Conservation (phyloP, 2,888 invertebrate species). For the Rapana venosa region DNA sequence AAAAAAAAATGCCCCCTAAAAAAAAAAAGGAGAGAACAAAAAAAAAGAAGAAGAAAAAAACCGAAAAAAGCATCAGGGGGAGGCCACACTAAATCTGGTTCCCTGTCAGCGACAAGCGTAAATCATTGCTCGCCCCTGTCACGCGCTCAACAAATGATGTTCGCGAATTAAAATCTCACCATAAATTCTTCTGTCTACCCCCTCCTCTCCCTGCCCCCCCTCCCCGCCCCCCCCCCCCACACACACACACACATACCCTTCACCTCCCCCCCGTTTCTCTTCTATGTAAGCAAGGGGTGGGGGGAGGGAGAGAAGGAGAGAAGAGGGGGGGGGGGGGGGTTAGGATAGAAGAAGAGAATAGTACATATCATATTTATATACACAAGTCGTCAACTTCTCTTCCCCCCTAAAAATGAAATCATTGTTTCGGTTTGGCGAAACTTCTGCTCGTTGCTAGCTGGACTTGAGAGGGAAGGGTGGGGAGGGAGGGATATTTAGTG, state of each 20-base stretch:
- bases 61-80: background rate
- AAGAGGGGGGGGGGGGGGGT: background rate
- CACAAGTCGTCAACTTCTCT: no score
- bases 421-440: background rate
- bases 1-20: no score
- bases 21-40: no score
- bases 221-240: background rate
- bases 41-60: background rate
- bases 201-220: background rate
- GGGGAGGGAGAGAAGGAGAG: background rate
- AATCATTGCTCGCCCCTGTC: background rate
- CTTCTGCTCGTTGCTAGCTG: no score
- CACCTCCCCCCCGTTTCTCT: no score
- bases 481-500: conserved; percentile 3
- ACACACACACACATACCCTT: no score
- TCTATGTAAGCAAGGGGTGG: background rate
- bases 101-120: background rate
- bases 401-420: background rate
- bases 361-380: no score
- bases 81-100: background rate
- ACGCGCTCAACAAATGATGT: background rate
- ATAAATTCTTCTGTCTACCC: background rate
- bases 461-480: no score
- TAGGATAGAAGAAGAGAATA: background rate
- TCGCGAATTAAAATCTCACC: conserved; percentile 9